These are phyloP conservation scores for Cygnus olor DNA, from an alignment of 2,797 vertebrate species.

Conservation along the genomic window DNA sequence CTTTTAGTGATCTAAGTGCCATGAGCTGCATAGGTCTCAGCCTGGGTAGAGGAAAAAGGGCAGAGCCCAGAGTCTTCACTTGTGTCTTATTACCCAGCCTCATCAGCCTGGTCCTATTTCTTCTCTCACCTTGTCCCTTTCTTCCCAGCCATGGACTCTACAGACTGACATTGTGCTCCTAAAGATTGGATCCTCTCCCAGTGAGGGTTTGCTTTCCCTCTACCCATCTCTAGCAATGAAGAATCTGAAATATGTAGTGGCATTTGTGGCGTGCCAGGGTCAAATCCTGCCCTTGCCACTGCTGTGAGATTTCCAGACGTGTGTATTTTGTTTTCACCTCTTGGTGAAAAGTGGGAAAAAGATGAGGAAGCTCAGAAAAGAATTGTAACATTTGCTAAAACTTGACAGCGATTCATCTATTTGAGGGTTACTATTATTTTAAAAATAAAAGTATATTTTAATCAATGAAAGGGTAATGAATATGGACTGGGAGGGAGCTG, in stretches of 20 bases:
- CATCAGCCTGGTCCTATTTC: background rate
- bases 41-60: background rate
- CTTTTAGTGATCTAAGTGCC: rapidly evolving
- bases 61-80: background rate
- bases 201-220: background rate
- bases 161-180: background rate
- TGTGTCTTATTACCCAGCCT: background rate
- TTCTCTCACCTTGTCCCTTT: background rate
- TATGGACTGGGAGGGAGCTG: background rate
- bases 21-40: background rate
- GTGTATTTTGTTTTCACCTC: background rate
- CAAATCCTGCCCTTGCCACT: background rate
- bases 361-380: background rate
- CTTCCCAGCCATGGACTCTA: background rate
- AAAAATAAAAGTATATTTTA: background rate
- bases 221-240: background rate
- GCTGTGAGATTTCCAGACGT: background rate
- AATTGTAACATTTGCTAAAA: background rate
- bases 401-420: background rate
- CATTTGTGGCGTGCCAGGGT: rapidly evolving
- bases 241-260: background rate
- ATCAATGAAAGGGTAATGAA: background rate
- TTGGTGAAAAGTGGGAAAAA: background rate
- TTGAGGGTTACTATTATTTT: background rate
- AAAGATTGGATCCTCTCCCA: background rate